Evolutionary conservation across 2,888 invertebrate genomes (phyloP), one percentile per base, ranked within the genome.

Genomic region (Tridacna gigas): DNA sequence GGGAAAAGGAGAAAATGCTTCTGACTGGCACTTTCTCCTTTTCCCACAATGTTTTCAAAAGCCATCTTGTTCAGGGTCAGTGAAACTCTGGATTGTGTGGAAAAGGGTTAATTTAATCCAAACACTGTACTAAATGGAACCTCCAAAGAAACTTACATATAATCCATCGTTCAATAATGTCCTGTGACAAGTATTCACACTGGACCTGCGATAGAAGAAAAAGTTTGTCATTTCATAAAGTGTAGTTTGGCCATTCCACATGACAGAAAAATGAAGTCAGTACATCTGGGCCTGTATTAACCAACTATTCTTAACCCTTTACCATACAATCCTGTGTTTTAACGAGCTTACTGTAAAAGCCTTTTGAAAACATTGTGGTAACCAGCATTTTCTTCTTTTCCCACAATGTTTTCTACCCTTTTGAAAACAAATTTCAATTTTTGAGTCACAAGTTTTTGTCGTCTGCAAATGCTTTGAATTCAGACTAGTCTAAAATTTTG

Each of bases 81-180:
- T 51, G 51, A n/a, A n/a, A n/a, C n/a, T n/a, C n/a, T n/a, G n/a
- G n/a, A n/a, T 37, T 20, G 9, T 56, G 56, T 3, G 56, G 56
- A 3, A 56, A 56, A 56, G 56, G 56, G 56, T 56, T 56, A 56
- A 56, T 20, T 56, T 20, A 1, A 3, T 20, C 20, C 1, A 56
- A 56, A 56, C 15, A 56, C 1, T 56, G 11, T 9, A 56, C 2
- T 9, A 20, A 56, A 20, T 56, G 56, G 2, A 37, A 37, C 7
- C 2, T 37, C 37, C 7, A 4, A 37, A 4, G 37, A 37, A 37
- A 95, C 96, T 95, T 93, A 96, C 96, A 97, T 90, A 99, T 97
- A 45, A 99, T 97, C 99, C 99, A 99, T 92, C 98, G 96, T 94
- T 99, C 99, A 96, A 99, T 97, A 61, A 97, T 96, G 93, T 99